Conservation (phyloP, 2,888 invertebrate species). For the Dilophus febrilis region DNA sequence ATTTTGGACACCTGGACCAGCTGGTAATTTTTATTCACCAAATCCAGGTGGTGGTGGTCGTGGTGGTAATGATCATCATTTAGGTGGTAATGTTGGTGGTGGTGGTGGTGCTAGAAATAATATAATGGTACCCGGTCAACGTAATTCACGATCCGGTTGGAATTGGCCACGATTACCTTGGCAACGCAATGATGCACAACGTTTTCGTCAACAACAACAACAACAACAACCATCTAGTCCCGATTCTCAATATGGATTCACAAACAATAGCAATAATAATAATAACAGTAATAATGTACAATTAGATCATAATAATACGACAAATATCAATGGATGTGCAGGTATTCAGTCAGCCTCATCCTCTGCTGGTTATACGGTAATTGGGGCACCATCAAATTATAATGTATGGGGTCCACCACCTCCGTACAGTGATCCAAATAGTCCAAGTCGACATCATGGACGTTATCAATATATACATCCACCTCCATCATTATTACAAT, state of each 20-base stretch:
- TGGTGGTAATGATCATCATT: constrained; percentile 19
- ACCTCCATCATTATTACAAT: too few relatives aligned
- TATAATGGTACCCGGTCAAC: constrained; percentile 12
- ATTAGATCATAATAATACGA: not conserved
- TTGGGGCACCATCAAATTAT: constrained; percentile 35
- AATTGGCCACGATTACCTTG: constrained; percentile 59
- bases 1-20: constrained; percentile 36
- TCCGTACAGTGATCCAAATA: constrained; percentile 69
- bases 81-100: not conserved
- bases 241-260: constrained; percentile 70
- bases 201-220: constrained; percentile 44
- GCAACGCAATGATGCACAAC: constrained; percentile 38
- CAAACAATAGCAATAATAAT: constrained; percentile 25
- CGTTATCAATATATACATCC: constrained; percentile 23
- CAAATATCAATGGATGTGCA: too few relatives aligned
- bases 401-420: constrained; percentile 78
- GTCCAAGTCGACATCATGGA: constrained; percentile 39
- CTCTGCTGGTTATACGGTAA: constrained; percentile 37
- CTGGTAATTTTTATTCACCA: constrained; percentile 70
- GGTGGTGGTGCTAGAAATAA: not conserved
- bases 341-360: not conserved
- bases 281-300: constrained; percentile 15
- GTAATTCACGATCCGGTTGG: constrained; percentile 32
- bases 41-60: constrained; percentile 44
- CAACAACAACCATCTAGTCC: constrained; percentile 56